Conservation (phyloP, 2,113 vertebrate genomes). For the Zapornia atra region DNA sequence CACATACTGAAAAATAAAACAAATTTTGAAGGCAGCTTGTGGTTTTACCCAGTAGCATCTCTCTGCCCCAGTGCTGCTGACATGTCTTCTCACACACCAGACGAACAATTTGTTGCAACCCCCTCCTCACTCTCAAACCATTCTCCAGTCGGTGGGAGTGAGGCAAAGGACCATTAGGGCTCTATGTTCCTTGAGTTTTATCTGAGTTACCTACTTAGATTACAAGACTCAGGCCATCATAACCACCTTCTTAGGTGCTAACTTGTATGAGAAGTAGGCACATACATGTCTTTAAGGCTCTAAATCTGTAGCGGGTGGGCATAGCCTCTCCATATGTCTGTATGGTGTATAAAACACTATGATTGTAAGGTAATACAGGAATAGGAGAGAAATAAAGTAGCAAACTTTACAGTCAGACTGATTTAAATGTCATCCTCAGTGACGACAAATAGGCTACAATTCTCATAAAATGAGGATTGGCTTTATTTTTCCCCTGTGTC, state of each 20-base stretch:
- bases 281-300: neutral
- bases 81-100: neutral
- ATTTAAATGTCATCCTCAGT: neutral
- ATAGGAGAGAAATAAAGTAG: neutral
- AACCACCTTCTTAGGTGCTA: neutral
- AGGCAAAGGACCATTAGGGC: neutral
- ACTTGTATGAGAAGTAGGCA: neutral
- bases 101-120: neutral
- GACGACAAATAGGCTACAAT: neutral
- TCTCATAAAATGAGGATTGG: neutral
- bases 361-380: neutral
- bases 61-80: neutral
- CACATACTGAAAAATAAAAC: neutral
- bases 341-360: neutral
- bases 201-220: neutral
- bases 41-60: neutral
- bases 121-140: accelerated
- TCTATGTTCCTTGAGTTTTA: neutral
- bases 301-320: neutral
- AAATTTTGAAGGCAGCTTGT: neutral
- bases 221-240: neutral
- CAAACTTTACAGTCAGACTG: neutral
- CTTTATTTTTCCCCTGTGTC: neutral
- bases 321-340: neutral
- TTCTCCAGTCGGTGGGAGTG: neutral